Base-by-base conservation (phyloP, 2,888 invertebrate species). In the Gari tellinella region DNA sequence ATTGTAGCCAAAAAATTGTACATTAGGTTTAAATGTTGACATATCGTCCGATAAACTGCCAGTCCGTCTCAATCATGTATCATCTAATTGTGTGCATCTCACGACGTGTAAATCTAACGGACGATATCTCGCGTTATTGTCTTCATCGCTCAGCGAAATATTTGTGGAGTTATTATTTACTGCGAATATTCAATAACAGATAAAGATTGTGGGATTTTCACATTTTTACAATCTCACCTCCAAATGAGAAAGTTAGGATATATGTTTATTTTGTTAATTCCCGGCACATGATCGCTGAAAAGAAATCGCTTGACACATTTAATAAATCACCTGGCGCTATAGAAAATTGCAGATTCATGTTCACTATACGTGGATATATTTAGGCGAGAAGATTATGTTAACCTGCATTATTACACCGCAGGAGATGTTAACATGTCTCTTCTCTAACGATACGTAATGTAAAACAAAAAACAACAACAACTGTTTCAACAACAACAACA, bases 261-360 rank as follows among this genome's bases (percentile, higher is more conserved):
- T 70, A 53, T 53, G 60, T 70, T 52, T 64, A 55, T 60, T 58
- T 55, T 31, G 10, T 26, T 74, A 76, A 76, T 72, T 55, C 76
- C 64, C 25, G 15, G 60, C 37, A 72, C 76, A 72, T 76, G 76
- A 76, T 76, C 76, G 49, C 19, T 76, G 76, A 76, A 76, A 64
- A 43, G 72, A 61, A 61, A 67, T 26, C 53, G 53, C 52, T 67
- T 72, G 72, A 72, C 72, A 72, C 63, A 53, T 72, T 72, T 67
- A 72, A 67, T 67, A 67, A 72, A 62, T 63, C 48, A 51, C 55
- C 31, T 31, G 31, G 31, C 31, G 31, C 31, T 31, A 10, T 31
- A 31, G 31, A 49, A 55, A 67, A 67, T 62, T 63, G 51, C 55
- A 23, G 46, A 63, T 57, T 60, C 67, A 58, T 62, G 63, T 67